Conservation (phyloP, 2,113 vertebrate genomes). For the Podarcis cretensis region DNA sequence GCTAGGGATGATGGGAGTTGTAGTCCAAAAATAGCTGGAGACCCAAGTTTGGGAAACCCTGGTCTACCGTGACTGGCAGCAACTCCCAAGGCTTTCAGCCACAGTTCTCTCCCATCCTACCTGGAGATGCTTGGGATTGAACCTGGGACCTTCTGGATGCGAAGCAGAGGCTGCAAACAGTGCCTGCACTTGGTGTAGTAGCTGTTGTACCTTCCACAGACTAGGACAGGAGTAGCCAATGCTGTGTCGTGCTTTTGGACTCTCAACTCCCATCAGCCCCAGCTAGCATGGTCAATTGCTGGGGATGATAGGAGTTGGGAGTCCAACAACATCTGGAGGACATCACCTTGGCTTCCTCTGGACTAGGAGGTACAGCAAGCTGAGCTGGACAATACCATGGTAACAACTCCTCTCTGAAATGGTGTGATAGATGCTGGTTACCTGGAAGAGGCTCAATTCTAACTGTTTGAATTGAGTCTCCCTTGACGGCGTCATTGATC, state of each 20-base stretch:
- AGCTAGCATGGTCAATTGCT: neutral
- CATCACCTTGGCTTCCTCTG: neutral
- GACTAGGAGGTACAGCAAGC: neutral
- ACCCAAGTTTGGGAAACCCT: too few species aligned
- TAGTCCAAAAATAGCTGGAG: too few species aligned
- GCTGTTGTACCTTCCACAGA: neutral
- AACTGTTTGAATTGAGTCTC: neutral
- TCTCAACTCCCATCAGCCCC: neutral
- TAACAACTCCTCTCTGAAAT: neutral
- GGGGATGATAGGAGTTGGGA: neutral
- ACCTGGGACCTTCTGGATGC: too few species aligned
- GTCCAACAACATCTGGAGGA: neutral
- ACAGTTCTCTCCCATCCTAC: too few species aligned
- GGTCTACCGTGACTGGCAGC: too few species aligned
- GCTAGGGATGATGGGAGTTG: too few species aligned
- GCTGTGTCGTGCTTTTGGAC: neutral
- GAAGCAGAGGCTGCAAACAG: too few species aligned
- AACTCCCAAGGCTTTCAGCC: too few species aligned
- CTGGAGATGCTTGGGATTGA: too few species aligned
- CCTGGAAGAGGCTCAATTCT: neutral
- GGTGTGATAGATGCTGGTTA: neutral
- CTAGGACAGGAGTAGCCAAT: neutral
- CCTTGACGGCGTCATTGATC: neutral
- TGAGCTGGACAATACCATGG: neutral
- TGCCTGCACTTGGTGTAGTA: neutral